Base-by-base conservation (phyloP, 2,113 vertebrate species). In the Gasterosteus aculeatus region DNA sequence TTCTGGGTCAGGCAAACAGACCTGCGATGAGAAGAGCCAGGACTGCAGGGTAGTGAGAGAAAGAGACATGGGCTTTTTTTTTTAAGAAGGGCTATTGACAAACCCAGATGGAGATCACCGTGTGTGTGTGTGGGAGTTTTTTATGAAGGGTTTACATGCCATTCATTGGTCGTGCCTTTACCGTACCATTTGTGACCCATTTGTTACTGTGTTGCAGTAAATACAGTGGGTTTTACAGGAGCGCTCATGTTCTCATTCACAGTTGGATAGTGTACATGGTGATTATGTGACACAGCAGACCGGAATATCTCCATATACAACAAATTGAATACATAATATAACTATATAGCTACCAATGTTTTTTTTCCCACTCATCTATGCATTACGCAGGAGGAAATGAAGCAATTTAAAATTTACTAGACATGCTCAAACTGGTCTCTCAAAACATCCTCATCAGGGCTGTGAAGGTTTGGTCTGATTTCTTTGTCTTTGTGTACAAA, bases 161-260 rank as follows among this genome's bases (percentile, higher is more conserved):
- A 62, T 77, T 35, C 51, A 62, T 59, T 38, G 10, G n/a, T 66
- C 26, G 47, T 41, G 31, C 7, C 6, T 39, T 57, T 46, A 71
- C 41, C 22, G 62, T 26, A 38, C 12, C 56, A 56, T 38, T 22
- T 10, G 7, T 57, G 67, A 59, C n/a, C 63, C 22, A 77, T 77
- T 74, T 74, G 38, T 72, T 58, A 60, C 58, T 60, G 68, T 78
- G 61, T 49, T 18, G 1, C 61, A 22, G 33, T 80, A 56, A 81
- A 78, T 72, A 10, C 39, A 26, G 8, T 39, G 54, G 38, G 59
- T n/a, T 12, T 44, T 69, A 33, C n/a, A 54, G 31, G 35, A 39
- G 3, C 0, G 38, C 58, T 38, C 53, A 22, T 63, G 26, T 60
- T 77, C 1, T 62, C 66, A 38, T 53, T 35, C 29, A 38, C n/a